Evolutionary conservation across 2,888 invertebrate species (phyloP), one percentile per base, ranked within the genome.

Genomic region (Drosophila diplacantha): DNA sequence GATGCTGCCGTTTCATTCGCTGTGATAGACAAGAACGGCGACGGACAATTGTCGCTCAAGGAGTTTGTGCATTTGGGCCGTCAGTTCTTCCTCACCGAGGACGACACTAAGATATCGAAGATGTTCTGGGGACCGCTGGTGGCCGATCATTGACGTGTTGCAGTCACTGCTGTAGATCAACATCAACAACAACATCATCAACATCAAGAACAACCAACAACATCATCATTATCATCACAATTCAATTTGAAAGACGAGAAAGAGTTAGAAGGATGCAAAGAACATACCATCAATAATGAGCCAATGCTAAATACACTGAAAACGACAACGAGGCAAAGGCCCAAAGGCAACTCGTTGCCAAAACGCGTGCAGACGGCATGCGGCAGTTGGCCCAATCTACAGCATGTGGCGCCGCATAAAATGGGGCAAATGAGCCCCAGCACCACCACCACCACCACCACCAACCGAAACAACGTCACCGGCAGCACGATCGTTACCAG

Each of bases 51-150:
- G 56, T 93, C 93, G 20, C 85, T 92, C 59, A 92, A 94, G 85
- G 95, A 95, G 87, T 95, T 95, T 85, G 92, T 95, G 24, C 93
- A 92, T 83, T 90, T 94, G 60, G 95, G 95, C 26, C 92, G 93
- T 64, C 94, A 95, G 71, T 95, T 93, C 87, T 95, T 95, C 88
- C 89, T 93, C 52, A 92, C 93, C 0, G 94, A 95, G 84, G 93
- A 95, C 85, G 92, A 93, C 75, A 90, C 89, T 4, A 91, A 91
- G 73, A 93, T 95, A 64, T 95, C 95, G 78, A 94, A 93, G 89
- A 93, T 94, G 90, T 95, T 95, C 84, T 96, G 95, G 95, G 95
- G 95, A 31, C 95, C 95, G 9, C 89, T 95, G 49, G 90, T 91
- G 59, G 89, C 91, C 64, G 90, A 92, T 72, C 91, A 91, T 78